These are phyloP conservation scores for Drosophila navojoa DNA, from an alignment of 1,140 invertebrate genomes.

Conservation along the genomic window DNA sequence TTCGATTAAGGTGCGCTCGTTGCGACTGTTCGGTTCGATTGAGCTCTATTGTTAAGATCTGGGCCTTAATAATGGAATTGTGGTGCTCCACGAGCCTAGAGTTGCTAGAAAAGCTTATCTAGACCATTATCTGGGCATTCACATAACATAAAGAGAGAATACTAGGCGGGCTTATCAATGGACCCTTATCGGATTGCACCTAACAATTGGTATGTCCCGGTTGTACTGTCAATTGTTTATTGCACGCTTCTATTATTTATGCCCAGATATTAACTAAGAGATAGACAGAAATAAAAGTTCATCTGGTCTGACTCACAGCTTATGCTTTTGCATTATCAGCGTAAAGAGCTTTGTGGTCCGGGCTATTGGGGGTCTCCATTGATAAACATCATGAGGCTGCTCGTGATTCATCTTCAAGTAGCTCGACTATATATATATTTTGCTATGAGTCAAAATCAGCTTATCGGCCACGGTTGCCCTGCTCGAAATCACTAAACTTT, in stretches of 20 bases:
- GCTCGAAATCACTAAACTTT: not conserved
- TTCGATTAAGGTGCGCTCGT: conserved; percentile 40
- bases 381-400: not conserved
- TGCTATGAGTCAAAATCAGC: conserved; percentile 26
- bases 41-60: conserved; percentile 14
- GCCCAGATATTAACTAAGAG: not conserved
- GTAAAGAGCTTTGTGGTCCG: not conserved
- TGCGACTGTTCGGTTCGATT: conserved; percentile 45
- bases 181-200: conserved; percentile 66
- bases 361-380: not conserved
- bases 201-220: conserved; percentile 29
- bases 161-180: conserved; percentile 43
- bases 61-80: conserved; percentile 55
- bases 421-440: not conserved
- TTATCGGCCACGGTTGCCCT: conserved; percentile 9
- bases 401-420: not conserved
- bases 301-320: conserved; percentile 25
- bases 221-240: conserved; percentile 8
- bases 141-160: conserved; percentile 7
- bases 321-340: conserved; percentile 3
- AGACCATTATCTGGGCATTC: conserved; percentile 42
- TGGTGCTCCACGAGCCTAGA: not conserved
- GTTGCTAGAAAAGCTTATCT: conserved; percentile 51
- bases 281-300: conserved; percentile 5
- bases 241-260: not conserved